Percentiles rank a stretch among this genome's conserved stretches.
These are phyloP conservation scores for Acanthosepion esculentum DNA, from an alignment of 2,888 invertebrate species.

Conservation along the genomic window DNA sequence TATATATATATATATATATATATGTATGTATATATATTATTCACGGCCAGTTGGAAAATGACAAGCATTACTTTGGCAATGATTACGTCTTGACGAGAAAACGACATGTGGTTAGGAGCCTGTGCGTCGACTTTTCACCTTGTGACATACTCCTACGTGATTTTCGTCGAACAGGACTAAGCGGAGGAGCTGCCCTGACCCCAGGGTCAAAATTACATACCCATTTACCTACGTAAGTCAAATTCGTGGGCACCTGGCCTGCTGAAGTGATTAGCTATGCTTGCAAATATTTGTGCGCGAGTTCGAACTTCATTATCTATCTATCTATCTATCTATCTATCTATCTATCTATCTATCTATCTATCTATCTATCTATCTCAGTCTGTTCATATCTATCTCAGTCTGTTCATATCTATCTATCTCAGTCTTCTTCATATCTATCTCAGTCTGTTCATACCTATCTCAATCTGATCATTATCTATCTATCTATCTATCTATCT, in stretches of 20 bases:
- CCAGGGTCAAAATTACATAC: background rate
- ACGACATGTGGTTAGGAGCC: background rate
- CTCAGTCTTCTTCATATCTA: too few relatives aligned
- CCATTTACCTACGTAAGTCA: background rate
- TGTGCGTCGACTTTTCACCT: background rate
- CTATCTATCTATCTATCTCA: background rate
- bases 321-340: background rate
- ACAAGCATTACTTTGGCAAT: background rate
- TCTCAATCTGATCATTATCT: too few relatives aligned
- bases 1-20: too few relatives aligned
- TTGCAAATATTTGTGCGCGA: background rate
- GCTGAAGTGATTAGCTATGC: background rate
- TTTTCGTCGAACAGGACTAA: background rate
- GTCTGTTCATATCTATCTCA: too few relatives aligned
- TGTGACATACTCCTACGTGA: background rate
- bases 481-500: too few relatives aligned
- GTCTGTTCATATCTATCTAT: too few relatives aligned
- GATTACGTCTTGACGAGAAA: background rate
- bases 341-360: background rate
- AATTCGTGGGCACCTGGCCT: background rate
- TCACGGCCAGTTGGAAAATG: background rate
- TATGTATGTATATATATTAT: too few relatives aligned
- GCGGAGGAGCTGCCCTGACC: background rate
- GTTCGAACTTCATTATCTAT: background rate
- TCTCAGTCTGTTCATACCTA: too few relatives aligned